Conservation (phyloP, 1,140 invertebrate species). For the Drosophila willistoni region DNA sequence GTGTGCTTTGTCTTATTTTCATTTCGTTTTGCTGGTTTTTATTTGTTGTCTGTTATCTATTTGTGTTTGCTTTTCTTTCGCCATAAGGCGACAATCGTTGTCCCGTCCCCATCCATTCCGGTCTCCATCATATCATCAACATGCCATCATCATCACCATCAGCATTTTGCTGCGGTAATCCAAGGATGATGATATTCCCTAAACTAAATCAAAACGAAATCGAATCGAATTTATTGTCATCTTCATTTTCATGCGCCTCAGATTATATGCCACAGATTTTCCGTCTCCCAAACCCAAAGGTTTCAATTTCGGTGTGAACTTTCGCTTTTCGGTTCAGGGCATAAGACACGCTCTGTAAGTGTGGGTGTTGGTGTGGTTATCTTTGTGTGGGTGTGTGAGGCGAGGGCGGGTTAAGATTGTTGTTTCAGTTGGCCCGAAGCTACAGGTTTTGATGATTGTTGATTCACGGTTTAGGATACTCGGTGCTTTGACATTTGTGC, state of each 20-base stretch:
- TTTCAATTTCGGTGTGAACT: constrained; percentile 81
- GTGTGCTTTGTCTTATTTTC: constrained; percentile 80
- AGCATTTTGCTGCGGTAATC: constrained; percentile 57
- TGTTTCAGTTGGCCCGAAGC: constrained; percentile 63
- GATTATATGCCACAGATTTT: constrained; percentile 74
- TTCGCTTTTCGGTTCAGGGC: constrained; percentile 57
- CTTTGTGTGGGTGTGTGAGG: neutral
- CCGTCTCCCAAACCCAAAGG: constrained; percentile 41
- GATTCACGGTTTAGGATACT: constrained; percentile 21
- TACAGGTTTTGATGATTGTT: constrained; percentile 74
- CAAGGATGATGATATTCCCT: constrained; percentile 76
- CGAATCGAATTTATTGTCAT: constrained; percentile 82
- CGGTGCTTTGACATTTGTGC: constrained; percentile 36
- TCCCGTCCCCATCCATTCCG: constrained; percentile 38
- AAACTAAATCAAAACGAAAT: constrained; percentile 81
- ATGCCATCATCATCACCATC: constrained; percentile 25
- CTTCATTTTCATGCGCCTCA: constrained; percentile 75
- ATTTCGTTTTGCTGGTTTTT: constrained; percentile 71
- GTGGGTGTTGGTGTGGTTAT: constrained; percentile 31
- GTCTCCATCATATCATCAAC: constrained; percentile 24
- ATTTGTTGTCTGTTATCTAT: constrained; percentile 79
- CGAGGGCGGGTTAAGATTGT: neutral
- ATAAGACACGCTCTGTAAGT: constrained; percentile 22
- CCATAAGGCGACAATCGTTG: constrained; percentile 78
- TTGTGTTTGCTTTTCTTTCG: constrained; percentile 69